A percentile compares a stretch with the other conserved stretches of the same genome.
Conservation (phyloP, 2,113 vertebrate genomes). For the Hyla sarda region DNA sequence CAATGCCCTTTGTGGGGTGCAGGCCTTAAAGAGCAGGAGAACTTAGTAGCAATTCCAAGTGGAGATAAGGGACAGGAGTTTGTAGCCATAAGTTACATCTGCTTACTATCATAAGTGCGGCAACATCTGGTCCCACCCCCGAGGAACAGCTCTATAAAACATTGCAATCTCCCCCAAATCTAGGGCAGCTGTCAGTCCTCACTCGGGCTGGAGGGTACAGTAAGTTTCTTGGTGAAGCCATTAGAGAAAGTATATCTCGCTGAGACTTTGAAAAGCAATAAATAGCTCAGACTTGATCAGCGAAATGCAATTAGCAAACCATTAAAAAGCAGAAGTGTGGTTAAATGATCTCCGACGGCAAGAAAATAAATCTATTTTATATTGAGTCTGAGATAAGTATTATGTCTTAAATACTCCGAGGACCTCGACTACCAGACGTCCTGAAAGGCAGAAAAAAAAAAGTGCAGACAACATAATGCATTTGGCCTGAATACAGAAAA, state of each 20-base stretch:
- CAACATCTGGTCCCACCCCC: neutral
- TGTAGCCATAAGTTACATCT: neutral
- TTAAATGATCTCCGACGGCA: slow-evolving; percentile 53
- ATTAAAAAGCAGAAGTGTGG: slow-evolving; percentile 37
- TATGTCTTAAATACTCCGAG: slow-evolving; percentile 43
- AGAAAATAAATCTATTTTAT: slow-evolving; percentile 57
- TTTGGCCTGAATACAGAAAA: slow-evolving; percentile 1
- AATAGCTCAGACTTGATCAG: slow-evolving; percentile 49
- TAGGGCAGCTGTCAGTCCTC: neutral
- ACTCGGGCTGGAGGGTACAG: neutral
- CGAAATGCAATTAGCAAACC: slow-evolving; percentile 50
- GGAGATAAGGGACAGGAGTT: neutral
- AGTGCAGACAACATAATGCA: slow-evolving; percentile 33
- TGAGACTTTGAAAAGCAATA: slow-evolving; percentile 35
- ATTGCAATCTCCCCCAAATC: neutral
- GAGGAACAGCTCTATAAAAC: neutral
- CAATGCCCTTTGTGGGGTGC: no score
- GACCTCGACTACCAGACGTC: slow-evolving; percentile 28
- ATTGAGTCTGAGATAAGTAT: slow-evolving; percentile 52
- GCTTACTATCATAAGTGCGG: neutral
- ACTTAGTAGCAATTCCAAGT: no score
- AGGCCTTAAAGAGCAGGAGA: neutral
- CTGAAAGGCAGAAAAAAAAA: neutral
- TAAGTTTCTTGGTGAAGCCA: neutral
- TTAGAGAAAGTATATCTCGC: neutral